phyloP scores from a whole-genome alignment of 2,113 vertebrate species.

The Aptenodytes forsteri region DNA sequence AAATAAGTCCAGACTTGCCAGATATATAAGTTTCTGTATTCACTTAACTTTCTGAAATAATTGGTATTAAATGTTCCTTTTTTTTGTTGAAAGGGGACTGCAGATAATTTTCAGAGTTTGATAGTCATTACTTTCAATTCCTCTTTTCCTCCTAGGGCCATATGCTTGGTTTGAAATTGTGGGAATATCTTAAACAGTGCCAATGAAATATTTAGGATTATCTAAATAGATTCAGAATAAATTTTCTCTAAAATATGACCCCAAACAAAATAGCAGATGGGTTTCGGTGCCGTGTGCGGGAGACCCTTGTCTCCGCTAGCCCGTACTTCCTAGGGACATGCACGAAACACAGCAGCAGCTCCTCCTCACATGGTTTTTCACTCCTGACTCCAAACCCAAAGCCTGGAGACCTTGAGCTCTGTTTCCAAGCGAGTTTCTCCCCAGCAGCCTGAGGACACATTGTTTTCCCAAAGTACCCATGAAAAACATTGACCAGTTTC shows the following conservation, averaged over 20 bases:
- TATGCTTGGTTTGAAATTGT: slow-evolving; percentile 6
- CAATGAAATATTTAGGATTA: slow-evolving; percentile 53
- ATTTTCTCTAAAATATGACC: slow-evolving; percentile 2
- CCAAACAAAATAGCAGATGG: slow-evolving; percentile 30
- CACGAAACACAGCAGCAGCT: background rate
- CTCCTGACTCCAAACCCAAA: background rate
- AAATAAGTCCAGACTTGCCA: background rate
- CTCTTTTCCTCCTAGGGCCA: background rate
- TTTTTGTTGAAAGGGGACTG: background rate
- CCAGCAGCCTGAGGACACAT: background rate
- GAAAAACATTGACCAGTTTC: background rate
- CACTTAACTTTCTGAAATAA: background rate
- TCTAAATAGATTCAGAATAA: slow-evolving; percentile 27
- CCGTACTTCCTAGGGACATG: background rate
- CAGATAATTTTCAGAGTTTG: background rate
- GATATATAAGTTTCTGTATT: background rate
- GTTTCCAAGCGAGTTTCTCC: background rate
- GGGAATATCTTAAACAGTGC: slow-evolving; percentile 7
- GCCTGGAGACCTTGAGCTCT: background rate
- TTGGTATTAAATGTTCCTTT: background rate
- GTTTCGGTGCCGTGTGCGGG: background rate
- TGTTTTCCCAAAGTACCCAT: background rate
- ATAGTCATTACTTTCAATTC: background rate
- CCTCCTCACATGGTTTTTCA: background rate
- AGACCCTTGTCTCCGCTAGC: background rate